Evolutionary conservation across 2,113 vertebrate genomes (phyloP).

Genomic region (Numida meleagris): DNA sequence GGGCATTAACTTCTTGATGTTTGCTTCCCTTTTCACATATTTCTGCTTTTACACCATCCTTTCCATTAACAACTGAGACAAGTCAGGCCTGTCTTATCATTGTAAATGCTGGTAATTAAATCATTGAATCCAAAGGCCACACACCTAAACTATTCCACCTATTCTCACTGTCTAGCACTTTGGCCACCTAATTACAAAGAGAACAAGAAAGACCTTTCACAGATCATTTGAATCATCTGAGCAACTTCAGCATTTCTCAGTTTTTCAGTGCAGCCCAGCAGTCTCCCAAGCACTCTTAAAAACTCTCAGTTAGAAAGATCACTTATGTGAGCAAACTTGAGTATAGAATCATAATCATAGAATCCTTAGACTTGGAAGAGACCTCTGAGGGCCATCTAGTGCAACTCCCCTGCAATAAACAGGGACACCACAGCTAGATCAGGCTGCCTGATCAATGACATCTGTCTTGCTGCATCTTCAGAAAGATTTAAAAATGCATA

Average conservation of each 20-base stretch:
- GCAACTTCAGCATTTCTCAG: background rate
- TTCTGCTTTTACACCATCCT: background rate
- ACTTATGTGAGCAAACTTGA: background rate
- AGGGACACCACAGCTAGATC: no score
- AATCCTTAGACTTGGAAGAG: no score
- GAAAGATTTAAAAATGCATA: constrained; percentile 7
- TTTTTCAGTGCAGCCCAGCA: background rate
- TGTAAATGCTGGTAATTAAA: constrained; percentile 16
- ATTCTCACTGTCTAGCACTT: background rate
- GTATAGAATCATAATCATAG: background rate
- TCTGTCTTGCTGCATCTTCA: background rate
- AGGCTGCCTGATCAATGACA: background rate
- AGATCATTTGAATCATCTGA: constrained; percentile 39
- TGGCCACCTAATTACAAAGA: background rate
- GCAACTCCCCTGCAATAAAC: no score
- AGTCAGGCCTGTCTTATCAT: background rate
- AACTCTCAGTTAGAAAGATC: background rate
- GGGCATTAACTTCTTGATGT: background rate
- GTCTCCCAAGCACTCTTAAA: background rate
- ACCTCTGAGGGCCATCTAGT: no score
- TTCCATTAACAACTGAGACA: background rate
- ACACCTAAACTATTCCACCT: background rate
- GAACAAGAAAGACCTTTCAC: constrained; percentile 35
- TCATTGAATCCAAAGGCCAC: background rate
- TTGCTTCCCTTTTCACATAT: background rate